These are phyloP conservation scores for Rhea americana DNA, from an alignment of 2,113 vertebrate genomes.

Conservation along the genomic window DNA sequence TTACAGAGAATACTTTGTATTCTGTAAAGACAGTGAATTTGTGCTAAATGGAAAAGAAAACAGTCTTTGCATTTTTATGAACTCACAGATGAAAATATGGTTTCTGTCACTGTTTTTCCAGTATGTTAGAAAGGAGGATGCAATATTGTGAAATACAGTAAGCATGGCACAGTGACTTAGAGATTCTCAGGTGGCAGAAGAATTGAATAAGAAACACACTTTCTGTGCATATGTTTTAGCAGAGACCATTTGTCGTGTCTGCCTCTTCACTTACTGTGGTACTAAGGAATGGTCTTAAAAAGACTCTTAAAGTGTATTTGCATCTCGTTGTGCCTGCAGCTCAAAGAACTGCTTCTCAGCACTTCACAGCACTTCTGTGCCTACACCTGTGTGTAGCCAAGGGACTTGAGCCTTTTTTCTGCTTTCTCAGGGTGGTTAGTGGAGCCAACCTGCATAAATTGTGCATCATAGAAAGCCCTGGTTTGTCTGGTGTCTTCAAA, in stretches of 20 bases:
- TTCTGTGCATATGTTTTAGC: background rate
- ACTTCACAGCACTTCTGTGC: background rate
- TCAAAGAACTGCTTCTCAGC: background rate
- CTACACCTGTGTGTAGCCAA: background rate
- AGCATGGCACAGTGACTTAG: background rate
- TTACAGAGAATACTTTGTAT: background rate
- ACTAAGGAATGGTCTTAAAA: background rate
- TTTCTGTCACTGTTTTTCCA: background rate
- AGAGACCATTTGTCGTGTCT: background rate
- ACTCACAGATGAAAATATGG: background rate
- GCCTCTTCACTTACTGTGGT: background rate
- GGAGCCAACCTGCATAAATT: background rate
- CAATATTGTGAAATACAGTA: background rate
- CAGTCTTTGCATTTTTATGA: background rate
- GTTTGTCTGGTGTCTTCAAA: background rate
- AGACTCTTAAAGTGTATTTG: background rate
- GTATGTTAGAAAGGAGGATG: background rate
- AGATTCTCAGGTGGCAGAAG: background rate
- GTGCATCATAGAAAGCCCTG: background rate
- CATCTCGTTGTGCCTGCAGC: background rate
- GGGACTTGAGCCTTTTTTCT: background rate
- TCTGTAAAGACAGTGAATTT: background rate
- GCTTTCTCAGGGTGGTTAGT: accelerated
- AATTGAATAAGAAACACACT: background rate
- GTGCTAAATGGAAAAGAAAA: background rate